Conservation (phyloP, 2,888 invertebrate species). For the Mesorhabditis spiculigera region DNA sequence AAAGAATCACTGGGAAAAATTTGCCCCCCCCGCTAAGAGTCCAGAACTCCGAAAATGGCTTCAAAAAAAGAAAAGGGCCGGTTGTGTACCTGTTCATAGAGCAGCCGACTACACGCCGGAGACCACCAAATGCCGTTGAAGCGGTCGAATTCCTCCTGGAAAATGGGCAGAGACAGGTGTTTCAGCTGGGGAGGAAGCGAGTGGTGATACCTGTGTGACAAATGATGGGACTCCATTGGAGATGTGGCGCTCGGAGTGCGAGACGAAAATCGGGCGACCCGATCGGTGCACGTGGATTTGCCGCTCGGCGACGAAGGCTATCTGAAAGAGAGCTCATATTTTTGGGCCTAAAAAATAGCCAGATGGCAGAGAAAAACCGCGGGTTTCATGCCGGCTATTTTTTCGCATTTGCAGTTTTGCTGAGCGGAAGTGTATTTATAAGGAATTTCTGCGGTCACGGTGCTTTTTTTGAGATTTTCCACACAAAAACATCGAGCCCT, state of each 20-base stretch:
- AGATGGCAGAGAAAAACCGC: no score
- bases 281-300: slow-evolving; percentile 24
- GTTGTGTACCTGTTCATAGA: slow-evolving; percentile 68
- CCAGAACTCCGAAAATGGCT: no score
- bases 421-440: no score
- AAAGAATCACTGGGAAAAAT: no score
- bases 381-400: no score
- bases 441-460: no score
- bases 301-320: background rate
- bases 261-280: slow-evolving; percentile 15
- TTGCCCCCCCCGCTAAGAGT: no score
- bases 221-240: slow-evolving; percentile 84
- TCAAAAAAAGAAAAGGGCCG: no score
- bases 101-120: slow-evolving; percentile 65
- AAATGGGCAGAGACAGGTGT: background rate
- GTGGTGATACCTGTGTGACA: slow-evolving; percentile 78
- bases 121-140: slow-evolving; percentile 99
- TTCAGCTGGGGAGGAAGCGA: slow-evolving; percentile 86
- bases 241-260: slow-evolving; percentile 13
- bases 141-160: slow-evolving; percentile 86
- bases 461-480: no score
- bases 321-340: background rate
- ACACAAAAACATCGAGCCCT: no score
- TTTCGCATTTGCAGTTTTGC: no score
- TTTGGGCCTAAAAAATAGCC: background rate